Evolutionary conservation across 2,113 vertebrate species (phyloP), one percentile per base, ranked within the genome.

Genomic region (Pyxicephalus adspersus): DNA sequence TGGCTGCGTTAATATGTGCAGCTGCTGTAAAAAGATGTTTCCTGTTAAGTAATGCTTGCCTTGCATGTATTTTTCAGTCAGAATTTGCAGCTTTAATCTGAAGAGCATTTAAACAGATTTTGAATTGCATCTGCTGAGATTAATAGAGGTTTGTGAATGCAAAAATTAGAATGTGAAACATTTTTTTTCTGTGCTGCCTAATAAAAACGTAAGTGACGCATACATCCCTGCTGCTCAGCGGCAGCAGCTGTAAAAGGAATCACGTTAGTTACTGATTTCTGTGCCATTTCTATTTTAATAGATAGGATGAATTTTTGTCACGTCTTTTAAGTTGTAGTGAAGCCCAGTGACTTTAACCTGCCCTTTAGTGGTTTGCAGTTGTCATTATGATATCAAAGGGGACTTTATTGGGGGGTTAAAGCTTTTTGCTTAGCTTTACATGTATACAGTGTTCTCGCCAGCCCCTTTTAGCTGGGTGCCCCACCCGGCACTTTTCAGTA

Each of bases 41-140:
- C 4, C 6, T 38, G 4, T 38, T 38, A 38, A 38, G 38, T 38
- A 38, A 38, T 38, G 58, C 58, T 23, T 25, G 58, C 58, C 20
- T 25, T n/a, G 58, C 28, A 16, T 64, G 63, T 9, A 15, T 64
- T 31, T 64, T 64, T 64, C 63, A 29, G 63, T 17, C 28, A 18
- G 63, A 28, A 64, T 64, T 64, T 64, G 28, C 4, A 18, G 25
- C 25, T 64, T 64, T 29, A 64, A 64, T 64, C 63, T 64, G 28
- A 64, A 64, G 58, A 64, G 63, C 63, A 64, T 28, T 64, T 64
- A 64, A 31, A 29, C 26, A 64, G 63, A 64, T 64, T 64, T 64
- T 64, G 63, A 23, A 70, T 26, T 51, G n/a, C 7, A 52, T 18
- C 22, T 52, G 67, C 67, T 52, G 67, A 45, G 67, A 51, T 64